Evolutionary conservation across 2,888 invertebrate species (phyloP).

Genomic region (Matsumyia berberina): DNA sequence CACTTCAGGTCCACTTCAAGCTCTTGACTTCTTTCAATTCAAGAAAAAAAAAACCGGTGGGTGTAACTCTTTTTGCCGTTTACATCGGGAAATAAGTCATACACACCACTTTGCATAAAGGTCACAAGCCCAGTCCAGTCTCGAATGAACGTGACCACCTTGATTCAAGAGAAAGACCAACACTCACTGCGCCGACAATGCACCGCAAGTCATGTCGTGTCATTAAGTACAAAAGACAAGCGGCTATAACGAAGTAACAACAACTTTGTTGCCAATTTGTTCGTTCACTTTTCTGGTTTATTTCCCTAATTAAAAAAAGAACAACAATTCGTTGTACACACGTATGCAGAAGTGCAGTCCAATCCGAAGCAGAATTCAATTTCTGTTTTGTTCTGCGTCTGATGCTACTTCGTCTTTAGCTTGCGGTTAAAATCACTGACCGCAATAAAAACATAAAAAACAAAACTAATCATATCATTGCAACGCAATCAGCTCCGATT

Average conservation of each 20-base stretch:
- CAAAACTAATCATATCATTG: slow-evolving; percentile 56
- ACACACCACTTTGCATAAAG: slow-evolving; percentile 52
- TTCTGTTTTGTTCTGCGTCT: slow-evolving; percentile 16
- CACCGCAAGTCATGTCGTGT: slow-evolving; percentile 18
- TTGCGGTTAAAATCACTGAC: slow-evolving; percentile 62
- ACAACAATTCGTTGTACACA: slow-evolving; percentile 21
- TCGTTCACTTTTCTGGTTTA: slow-evolving; percentile 42
- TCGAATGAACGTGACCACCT: slow-evolving; percentile 62
- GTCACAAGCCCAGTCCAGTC: slow-evolving; percentile 51
- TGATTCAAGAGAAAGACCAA: slow-evolving; percentile 31
- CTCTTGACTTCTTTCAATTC: slow-evolving; percentile 16
- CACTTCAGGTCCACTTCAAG: slow-evolving; percentile 5
- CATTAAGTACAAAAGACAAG: slow-evolving; percentile 43
- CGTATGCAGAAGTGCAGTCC: slow-evolving; percentile 23
- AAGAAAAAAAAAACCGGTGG: slow-evolving; percentile 21
- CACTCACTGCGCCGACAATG: neutral
- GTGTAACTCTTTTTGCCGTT: slow-evolving; percentile 30
- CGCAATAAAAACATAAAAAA: slow-evolving; percentile 51
- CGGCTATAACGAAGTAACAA: slow-evolving; percentile 14
- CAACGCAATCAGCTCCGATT: slow-evolving; percentile 52
- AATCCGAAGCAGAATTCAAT: slow-evolving; percentile 18
- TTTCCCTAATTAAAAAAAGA: slow-evolving; percentile 63
- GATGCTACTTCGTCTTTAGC: neutral
- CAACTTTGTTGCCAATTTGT: slow-evolving; percentile 62
- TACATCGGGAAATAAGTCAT: slow-evolving; percentile 52